Evolutionary conservation across 2,113 vertebrate genomes (phyloP).

Genomic region (Plecotus auritus): DNA sequence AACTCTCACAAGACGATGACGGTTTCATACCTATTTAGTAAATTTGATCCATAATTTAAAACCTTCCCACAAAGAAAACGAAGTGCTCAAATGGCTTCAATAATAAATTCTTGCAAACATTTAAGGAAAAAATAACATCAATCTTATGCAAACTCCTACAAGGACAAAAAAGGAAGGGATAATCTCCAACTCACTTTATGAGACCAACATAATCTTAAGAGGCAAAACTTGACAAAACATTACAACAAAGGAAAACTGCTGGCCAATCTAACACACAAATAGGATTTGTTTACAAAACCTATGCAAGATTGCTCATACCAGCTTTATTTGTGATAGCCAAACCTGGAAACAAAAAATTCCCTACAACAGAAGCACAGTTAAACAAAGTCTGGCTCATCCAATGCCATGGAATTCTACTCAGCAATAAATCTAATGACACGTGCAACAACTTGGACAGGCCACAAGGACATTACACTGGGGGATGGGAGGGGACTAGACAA

Average conservation of each 20-base stretch:
- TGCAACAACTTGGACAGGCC: not conserved
- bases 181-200: not conserved
- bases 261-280: not conserved
- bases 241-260: not conserved
- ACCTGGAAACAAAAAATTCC: not conserved
- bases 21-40: not conserved
- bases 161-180: not conserved
- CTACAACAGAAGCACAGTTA: not conserved
- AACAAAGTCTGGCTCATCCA: not conserved
- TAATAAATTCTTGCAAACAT: not conserved
- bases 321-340: not conserved
- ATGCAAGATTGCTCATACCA: not conserved
- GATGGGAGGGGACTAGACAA: too few species aligned
- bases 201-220: not conserved
- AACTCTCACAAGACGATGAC: not conserved
- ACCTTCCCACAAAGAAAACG: not conserved
- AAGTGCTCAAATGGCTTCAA: not conserved
- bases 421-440: not conserved
- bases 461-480: not conserved
- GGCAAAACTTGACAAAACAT: not conserved
- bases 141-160: not conserved
- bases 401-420: not conserved
- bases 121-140: not conserved
- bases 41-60: conserved; percentile 22
- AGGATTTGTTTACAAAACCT: not conserved